Evolutionary conservation across 2,888 invertebrate genomes (phyloP).

Genomic region (Cinara cedri): DNA sequence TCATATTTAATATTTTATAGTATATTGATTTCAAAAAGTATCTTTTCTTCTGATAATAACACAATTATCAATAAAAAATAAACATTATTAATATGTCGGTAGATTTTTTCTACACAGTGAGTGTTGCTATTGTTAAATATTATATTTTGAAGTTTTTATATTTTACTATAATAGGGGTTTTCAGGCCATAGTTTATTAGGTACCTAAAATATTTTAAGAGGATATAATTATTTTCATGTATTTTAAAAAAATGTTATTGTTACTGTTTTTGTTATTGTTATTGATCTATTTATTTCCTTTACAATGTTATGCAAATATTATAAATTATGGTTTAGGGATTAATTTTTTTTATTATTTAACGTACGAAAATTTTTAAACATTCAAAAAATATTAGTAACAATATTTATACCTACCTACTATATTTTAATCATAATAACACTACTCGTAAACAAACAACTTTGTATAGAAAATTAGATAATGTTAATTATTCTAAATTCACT

Average conservation of each 20-base stretch:
- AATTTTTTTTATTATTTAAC: not conserved
- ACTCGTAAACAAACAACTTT: not conserved
- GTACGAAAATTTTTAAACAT: not conserved
- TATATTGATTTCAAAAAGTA: not conserved
- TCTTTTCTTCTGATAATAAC: not conserved
- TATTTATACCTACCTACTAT: no score
- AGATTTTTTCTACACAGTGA: not conserved
- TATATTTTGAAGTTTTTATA: not conserved
- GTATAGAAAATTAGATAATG: not conserved
- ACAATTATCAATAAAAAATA: not conserved
- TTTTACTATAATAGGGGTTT: not conserved
- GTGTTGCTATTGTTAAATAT: not conserved
- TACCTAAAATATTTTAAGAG: not conserved
- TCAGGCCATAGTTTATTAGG: not conserved
- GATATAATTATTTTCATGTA: not conserved
- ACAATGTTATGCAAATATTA: not conserved
- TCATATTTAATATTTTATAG: conserved; percentile 29
- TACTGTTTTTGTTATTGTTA: no score
- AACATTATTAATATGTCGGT: not conserved
- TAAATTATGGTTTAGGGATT: not conserved
- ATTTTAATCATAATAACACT: not conserved
- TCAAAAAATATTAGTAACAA: not conserved
- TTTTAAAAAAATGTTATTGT: not conserved
- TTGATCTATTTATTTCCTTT: not conserved
- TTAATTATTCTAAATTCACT: not conserved